Evolutionary conservation across 2,888 invertebrate genomes (phyloP).

Genomic region (Chaitophorus viminalis): DNA sequence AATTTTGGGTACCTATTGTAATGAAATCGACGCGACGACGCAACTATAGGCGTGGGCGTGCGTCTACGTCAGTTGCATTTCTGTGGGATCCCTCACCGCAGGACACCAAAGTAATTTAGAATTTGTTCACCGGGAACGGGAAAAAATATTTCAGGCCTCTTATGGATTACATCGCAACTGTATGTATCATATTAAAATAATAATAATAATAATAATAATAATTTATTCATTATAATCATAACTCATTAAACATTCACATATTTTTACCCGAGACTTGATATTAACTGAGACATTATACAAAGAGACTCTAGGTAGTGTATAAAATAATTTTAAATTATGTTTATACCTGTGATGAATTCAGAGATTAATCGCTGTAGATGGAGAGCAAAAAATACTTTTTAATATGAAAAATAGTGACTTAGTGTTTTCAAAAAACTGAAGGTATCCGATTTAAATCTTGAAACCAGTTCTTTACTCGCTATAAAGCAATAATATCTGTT

Average conservation of each 20-base stretch:
- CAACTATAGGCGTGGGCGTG: conserved; percentile 4
- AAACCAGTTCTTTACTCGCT: conserved; percentile 45
- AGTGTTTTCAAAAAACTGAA: conserved; percentile 49
- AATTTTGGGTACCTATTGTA: neutral
- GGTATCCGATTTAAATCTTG: conserved; percentile 44
- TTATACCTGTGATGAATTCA: conserved; percentile 13
- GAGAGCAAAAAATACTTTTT: conserved; percentile 31
- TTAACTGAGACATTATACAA: conserved; percentile 7
- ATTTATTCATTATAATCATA: conserved; percentile 20
- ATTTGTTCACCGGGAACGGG: neutral
- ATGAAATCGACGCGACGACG: neutral
- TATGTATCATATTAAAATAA: conserved; percentile 6
- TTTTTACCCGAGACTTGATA: conserved; percentile 11
- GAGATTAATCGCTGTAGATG: conserved; percentile 24
- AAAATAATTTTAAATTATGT: conserved; percentile 21
- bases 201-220: neutral
- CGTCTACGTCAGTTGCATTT: conserved; percentile 26
- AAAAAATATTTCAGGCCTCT: conserved; percentile 24
- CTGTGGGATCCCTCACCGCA: conserved; percentile 47
- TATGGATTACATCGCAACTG: neutral
- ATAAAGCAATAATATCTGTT: conserved; percentile 37
- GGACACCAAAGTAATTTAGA: conserved; percentile 45
- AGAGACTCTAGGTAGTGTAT: neutral
- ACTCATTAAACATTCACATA: conserved; percentile 6
- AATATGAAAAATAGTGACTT: conserved; percentile 10